Percentiles rank a stretch among this genome's conserved stretches.
Conservation (phyloP, 1,140 invertebrate genomes). For the Penaeus vannamei region DNA sequence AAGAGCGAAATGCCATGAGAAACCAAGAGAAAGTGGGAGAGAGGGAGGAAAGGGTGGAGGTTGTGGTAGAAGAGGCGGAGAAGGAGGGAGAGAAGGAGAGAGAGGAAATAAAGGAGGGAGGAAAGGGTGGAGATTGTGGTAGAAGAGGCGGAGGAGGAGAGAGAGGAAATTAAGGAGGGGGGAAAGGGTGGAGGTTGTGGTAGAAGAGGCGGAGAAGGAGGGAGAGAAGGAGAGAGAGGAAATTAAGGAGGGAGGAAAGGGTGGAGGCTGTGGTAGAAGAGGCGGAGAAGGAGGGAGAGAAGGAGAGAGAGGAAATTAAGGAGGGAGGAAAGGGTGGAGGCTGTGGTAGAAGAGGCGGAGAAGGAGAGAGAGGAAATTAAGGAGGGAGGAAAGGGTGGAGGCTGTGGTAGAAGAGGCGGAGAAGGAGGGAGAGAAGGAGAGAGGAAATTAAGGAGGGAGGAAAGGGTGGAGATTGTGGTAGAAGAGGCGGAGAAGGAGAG, state of each 20-base stretch:
- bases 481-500: neutral
- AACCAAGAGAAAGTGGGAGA: too few species aligned
- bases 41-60: neutral
- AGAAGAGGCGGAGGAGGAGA: conserved; percentile 3
- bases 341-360: neutral
- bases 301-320: neutral
- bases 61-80: too few species aligned
- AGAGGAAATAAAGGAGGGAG: too few species aligned
- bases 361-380: neutral
- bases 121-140: neutral
- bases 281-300: neutral
- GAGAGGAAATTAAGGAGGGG: neutral
- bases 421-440: conserved; percentile 25
- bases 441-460: neutral
- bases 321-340: neutral
- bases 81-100: neutral
- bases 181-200: too few species aligned
- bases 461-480: neutral
- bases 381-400: neutral
- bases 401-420: too few species aligned
- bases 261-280: too few species aligned
- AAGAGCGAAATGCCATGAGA: too few species aligned
- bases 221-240: neutral
- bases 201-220: neutral
- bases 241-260: neutral